Conservation (phyloP, 92 coral and sea anemone genomes). For the Blastomussa wellsi region DNA sequence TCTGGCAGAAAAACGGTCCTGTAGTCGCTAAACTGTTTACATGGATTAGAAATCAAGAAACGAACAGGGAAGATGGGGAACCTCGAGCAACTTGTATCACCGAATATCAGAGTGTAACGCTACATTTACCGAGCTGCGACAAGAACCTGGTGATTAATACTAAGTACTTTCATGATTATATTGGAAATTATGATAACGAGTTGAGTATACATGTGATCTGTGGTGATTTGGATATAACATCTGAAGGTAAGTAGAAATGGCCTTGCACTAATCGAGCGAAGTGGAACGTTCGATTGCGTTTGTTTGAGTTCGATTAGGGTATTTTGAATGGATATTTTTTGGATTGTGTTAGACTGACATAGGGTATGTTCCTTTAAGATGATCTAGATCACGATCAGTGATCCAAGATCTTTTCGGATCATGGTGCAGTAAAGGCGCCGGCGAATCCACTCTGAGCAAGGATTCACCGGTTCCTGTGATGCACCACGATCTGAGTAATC, state of each 20-base stretch:
- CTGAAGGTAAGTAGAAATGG: background rate
- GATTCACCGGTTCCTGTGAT: too few relatives aligned
- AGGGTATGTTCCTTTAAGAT: too few relatives aligned
- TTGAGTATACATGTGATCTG: constrained; percentile 31
- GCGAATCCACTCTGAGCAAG: too few relatives aligned
- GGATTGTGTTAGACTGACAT: too few relatives aligned
- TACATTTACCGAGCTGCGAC: constrained; percentile 33
- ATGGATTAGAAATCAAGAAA: constrained; percentile 48
- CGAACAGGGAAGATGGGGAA: constrained; percentile 2
- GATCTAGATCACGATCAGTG: too few relatives aligned
- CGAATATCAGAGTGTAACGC: constrained; percentile 8
- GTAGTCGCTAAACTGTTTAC: constrained; percentile 72
- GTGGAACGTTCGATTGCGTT: too few relatives aligned
- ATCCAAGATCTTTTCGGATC: too few relatives aligned
- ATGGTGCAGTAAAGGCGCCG: too few relatives aligned
- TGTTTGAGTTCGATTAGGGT: too few relatives aligned
- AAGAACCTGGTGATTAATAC: constrained; percentile 31
- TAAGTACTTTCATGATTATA: constrained; percentile 29
- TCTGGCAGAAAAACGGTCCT: constrained; percentile 63
- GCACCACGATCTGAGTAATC: too few relatives aligned
- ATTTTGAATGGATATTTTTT: too few relatives aligned
- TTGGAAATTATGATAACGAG: constrained; percentile 8
- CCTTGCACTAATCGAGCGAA: too few relatives aligned
- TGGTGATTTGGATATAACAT: constrained; percentile 40
- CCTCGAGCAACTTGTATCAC: constrained; percentile 21